Base-by-base conservation (phyloP, 2,113 vertebrate species). In the Perca fluviatilis region DNA sequence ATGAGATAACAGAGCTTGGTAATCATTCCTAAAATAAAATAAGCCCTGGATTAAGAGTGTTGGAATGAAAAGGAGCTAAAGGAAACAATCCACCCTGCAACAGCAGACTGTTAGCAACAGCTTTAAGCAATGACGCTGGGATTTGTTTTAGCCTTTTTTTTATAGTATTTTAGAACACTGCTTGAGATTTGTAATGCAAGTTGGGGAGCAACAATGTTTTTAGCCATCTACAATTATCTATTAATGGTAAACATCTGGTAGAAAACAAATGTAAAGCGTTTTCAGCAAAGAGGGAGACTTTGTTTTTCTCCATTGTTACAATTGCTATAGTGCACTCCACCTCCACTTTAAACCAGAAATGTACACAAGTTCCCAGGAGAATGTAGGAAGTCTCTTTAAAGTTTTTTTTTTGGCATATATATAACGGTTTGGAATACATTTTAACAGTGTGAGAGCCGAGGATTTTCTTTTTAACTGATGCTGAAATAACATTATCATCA, bases 51-150 rank as follows among this genome's bases (percentile, higher is more conserved):
- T 63, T 63, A 36, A 25, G 25, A 46, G 21, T 14, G 66, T 18
- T 65, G 66, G 12, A 71, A 71, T 49, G 66, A 61, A 76, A 75
- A 73, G 11, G 40, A 27, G 46, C 54, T 53, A 2, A 53, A 64
- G 49, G n/a, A 51, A 69, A 61, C 75, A 78, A 62, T 16, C 57
- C 8, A 21, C 23, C 12, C 19, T 36, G 50, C 27, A 15, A 19
- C 10, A 72, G 12, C 61, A 66, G 27, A 19, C 61, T 50, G 19
- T 56, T 27, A 12, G 25, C 25, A n/a, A 12, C 21, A 47, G 40
- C 33, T 23, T 47, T 23, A 57, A 65, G 57, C 23, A 19, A 63
- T 18, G 6, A 33, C 57, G 68, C 25, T 21, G 51, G 33, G 25
- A n/a, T 13, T 53, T 56, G 40, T 11, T 47, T 56, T 5, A 40